A percentile compares a stretch with the other conserved stretches of the same genome.
Evolutionary conservation across 2,888 invertebrate species (phyloP).

Genomic region (Lapara coniferarum): DNA sequence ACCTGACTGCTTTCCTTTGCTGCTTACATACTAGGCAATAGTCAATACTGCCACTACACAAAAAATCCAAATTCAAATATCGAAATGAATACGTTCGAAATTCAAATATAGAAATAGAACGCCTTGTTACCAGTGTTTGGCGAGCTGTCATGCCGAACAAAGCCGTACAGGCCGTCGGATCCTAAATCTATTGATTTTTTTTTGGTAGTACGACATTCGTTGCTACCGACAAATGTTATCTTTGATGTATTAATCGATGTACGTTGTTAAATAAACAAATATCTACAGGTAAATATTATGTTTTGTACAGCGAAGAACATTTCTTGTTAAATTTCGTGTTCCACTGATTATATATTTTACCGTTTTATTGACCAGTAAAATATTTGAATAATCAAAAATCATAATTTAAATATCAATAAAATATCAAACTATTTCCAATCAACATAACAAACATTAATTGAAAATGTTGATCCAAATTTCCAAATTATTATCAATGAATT

Average conservation of each 20-base stretch:
- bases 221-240: conserved; percentile 16
- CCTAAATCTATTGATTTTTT: conserved; percentile 47
- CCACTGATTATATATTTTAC: not conserved
- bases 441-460: not conserved
- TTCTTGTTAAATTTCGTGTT: not conserved
- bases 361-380: no score
- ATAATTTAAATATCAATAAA: no score
- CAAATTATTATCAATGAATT: not conserved
- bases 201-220: not conserved
- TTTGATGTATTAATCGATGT: conserved; percentile 23
- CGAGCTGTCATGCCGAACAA: conserved; percentile 69
- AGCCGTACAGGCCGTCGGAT: conserved; percentile 49
- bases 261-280: conserved; percentile 1
- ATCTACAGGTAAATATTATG: not conserved
- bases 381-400: no score
- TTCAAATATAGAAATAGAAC: conserved; percentile 54
- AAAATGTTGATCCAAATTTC: not conserved
- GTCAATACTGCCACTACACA: not conserved
- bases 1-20: no score
- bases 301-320: not conserved
- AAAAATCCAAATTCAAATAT: conserved; percentile 37
- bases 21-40: no score
- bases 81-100: conserved; percentile 65
- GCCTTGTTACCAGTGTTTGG: conserved; percentile 56
- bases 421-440: no score